Evolutionary conservation across 2,797 vertebrate genomes (phyloP).

Genomic region (Sebastes nivosus): DNA sequence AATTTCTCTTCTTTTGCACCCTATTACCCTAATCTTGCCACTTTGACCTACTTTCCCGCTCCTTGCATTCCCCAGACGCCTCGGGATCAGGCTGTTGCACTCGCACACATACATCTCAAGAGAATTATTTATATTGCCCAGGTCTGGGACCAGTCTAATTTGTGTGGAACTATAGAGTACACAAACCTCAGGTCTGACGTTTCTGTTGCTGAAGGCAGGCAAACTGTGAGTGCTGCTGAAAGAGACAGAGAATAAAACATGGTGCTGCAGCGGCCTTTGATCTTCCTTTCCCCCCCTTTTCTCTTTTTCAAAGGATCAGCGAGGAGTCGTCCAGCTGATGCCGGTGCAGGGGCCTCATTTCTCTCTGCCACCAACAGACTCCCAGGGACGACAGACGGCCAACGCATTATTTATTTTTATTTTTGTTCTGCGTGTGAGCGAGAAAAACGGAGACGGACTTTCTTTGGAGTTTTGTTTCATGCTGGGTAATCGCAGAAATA

Average conservation of each 20-base stretch:
- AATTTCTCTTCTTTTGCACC: slow-evolving; percentile 43
- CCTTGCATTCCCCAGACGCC: slow-evolving; percentile 34
- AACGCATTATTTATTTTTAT: slow-evolving; percentile 45
- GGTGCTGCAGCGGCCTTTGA: slow-evolving; percentile 71
- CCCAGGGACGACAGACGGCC: neutral
- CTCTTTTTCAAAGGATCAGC: slow-evolving; percentile 69
- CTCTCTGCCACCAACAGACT: slow-evolving; percentile 50
- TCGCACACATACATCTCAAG: slow-evolving; percentile 64
- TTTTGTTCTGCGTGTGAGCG: slow-evolving; percentile 12
- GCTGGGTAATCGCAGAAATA: slow-evolving; percentile 62
- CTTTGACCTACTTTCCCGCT: slow-evolving; percentile 68
- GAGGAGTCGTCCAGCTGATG: slow-evolving; percentile 58
- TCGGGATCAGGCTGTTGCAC: slow-evolving; percentile 51
- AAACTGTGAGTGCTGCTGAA: slow-evolving; percentile 49
- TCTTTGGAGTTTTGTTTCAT: slow-evolving; percentile 58
- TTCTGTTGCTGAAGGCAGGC: slow-evolving; percentile 61
- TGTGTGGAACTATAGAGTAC: slow-evolving; percentile 71
- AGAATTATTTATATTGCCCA: slow-evolving; percentile 79
- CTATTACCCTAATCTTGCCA: slow-evolving; percentile 57
- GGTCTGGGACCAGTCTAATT: slow-evolving; percentile 76
- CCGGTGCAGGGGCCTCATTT: slow-evolving; percentile 20
- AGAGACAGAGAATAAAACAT: slow-evolving; percentile 80
- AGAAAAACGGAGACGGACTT: slow-evolving; percentile 25
- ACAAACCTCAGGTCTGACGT: slow-evolving; percentile 72
- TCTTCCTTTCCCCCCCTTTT: slow-evolving; percentile 63